Evolutionary conservation across 2,888 invertebrate species (phyloP).

Genomic region (Lapara coniferarum): DNA sequence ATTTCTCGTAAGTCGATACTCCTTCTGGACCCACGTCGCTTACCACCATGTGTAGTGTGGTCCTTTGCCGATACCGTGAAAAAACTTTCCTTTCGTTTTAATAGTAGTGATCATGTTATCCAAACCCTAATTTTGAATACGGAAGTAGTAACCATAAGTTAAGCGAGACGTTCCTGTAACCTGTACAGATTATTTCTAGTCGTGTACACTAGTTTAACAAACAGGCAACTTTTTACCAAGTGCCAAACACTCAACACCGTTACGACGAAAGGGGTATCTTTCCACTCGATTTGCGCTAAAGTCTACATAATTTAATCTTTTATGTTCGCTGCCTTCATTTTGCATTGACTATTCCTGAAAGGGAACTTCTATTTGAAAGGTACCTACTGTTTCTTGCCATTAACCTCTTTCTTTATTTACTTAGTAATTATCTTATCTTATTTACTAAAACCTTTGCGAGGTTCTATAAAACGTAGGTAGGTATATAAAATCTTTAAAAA

Average conservation of each 20-base stretch:
- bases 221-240: background rate
- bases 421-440: too few species aligned
- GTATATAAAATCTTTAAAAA: too few species aligned
- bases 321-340: background rate
- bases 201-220: background rate
- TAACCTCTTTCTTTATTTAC: background rate
- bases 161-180: background rate
- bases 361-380: background rate
- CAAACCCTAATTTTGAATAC: too few species aligned
- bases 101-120: too few species aligned
- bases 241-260: background rate
- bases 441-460: too few species aligned
- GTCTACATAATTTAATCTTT: conserved; percentile 12
- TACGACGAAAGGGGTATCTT: conserved; percentile 5
- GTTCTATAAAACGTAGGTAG: too few species aligned
- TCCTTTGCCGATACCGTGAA: too few species aligned
- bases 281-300: background rate
- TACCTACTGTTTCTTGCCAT: background rate
- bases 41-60: too few species aligned
- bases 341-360: background rate
- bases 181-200: background rate
- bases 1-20: too few species aligned
- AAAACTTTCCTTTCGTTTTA: too few species aligned
- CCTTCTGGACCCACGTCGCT: too few species aligned
- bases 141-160: too few species aligned